Evolutionary conservation across 2,888 invertebrate species (phyloP), one percentile per base, ranked within the genome.

Genomic region (Macrophya alboannulata): DNA sequence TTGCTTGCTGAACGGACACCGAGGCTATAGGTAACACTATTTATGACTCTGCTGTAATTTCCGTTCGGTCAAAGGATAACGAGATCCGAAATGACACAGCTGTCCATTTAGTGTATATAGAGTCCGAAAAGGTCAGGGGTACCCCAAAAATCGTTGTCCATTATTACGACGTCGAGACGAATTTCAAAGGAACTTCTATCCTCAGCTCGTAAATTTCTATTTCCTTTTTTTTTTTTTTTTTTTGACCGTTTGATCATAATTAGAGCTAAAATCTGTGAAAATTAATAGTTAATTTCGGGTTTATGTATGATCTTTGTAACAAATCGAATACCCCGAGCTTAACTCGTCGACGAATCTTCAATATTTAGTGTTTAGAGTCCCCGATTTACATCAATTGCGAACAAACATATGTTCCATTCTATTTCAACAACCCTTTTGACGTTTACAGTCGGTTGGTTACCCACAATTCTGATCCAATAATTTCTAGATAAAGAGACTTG

Each of bases 401-500:
- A 25, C 21, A 21, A 43, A 72, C 72, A 45, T 25, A 74, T 45
- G 45, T 45, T 45, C 5, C 45, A 45, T 74, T 74, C 45, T 31
- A 21, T 74, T 74, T 9, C 40, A 55, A 79, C 40, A 55, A 79
- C 79, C 59, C 79, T 59, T 81, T 62, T 21, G 43, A 81, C 15
- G 21, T 81, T 40, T 21, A 62, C 81, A 37, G 77, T 81, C 62
- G 59, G 45, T 43, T 62, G 81, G 81, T 81, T 81, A 62, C 21
- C 81, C 81, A 81, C 81, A 81, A 62, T 81, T 43, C 59, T 5
- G 15, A n/a, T 62, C 45, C 9, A n/a, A 12, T 71, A 71, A 71
- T 71, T n/a, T 9, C 37, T n/a, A 6, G 21, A 68, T 68, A 4
- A 17, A 55, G 10, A 31, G 37, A 68, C 68, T 68, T 68, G 68